Evolutionary conservation across 2,888 invertebrate genomes (phyloP).

Genomic region (Agelastica alni): DNA sequence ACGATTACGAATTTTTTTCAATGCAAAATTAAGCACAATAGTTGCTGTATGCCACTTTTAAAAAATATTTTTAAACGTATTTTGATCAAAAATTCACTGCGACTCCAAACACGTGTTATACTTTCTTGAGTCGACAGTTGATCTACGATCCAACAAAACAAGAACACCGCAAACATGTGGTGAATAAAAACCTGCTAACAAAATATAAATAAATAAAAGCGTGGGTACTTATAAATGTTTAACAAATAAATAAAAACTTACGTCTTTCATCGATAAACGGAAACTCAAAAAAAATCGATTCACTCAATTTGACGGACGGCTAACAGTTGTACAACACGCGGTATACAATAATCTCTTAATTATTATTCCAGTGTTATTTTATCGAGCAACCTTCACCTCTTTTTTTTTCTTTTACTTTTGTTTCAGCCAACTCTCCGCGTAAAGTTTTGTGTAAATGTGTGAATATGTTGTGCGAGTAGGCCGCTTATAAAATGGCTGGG

Average conservation of each 20-base stretch:
- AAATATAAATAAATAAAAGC: too few relatives aligned
- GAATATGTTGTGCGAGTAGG: slow-evolving; percentile 4
- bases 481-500: slow-evolving; percentile 13
- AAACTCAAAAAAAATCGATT: slow-evolving; percentile 3
- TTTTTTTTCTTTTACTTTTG: slow-evolving; percentile 7
- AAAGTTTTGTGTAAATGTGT: slow-evolving; percentile 6
- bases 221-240: too few relatives aligned
- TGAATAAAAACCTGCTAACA: too few relatives aligned
- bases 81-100: too few relatives aligned
- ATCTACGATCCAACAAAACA: too few relatives aligned
- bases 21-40: too few relatives aligned
- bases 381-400: slow-evolving; percentile 16
- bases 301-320: neutral
- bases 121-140: too few relatives aligned
- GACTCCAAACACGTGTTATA: too few relatives aligned
- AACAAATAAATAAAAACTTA: neutral
- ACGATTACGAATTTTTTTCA: too few relatives aligned
- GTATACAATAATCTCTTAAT: slow-evolving; percentile 7
- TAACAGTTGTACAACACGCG: slow-evolving; percentile 5
- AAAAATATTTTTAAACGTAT: too few relatives aligned
- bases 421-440: neutral
- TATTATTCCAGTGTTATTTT: slow-evolving; percentile 7
- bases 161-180: too few relatives aligned
- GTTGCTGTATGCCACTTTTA: too few relatives aligned
- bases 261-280: neutral